Evolutionary conservation across 2,113 vertebrate species (phyloP).

Genomic region (Hydrolagus affinis): DNA sequence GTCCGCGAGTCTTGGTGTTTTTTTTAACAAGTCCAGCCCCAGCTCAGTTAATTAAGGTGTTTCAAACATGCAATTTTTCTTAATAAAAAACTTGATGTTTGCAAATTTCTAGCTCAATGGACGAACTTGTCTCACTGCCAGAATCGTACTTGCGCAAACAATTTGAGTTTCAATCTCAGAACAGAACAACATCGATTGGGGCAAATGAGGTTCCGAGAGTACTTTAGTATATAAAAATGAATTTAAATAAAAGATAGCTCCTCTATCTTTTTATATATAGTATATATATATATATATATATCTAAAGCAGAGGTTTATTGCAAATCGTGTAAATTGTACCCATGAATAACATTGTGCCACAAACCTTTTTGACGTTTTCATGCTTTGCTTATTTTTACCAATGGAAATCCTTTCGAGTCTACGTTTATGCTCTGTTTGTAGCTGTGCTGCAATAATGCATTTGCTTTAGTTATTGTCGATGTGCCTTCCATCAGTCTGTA

Average conservation of each 20-base stretch:
- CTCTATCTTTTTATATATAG: background rate
- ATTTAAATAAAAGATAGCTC: background rate
- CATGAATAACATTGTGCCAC: constrained; percentile 9
- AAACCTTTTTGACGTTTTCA: constrained; percentile 9
- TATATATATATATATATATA: background rate
- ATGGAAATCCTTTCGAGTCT: background rate
- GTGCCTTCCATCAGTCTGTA: constrained; percentile 75
- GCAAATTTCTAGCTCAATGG: background rate
- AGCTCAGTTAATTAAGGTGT: background rate
- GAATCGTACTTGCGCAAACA: background rate
- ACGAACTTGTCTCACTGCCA: background rate
- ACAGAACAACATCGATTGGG: background rate
- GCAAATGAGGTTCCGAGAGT: too few species aligned
- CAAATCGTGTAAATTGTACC: background rate
- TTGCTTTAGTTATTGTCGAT: constrained; percentile 44
- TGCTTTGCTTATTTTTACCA: constrained; percentile 26
- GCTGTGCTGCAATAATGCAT: background rate
- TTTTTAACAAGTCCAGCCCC: background rate
- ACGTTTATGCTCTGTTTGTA: constrained; percentile 13
- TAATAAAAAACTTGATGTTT: background rate
- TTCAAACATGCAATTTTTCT: background rate
- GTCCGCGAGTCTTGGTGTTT: background rate
- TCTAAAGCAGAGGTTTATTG: constrained; percentile 1
- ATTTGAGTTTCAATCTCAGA: background rate
- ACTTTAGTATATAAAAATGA: background rate